Percentiles rank a stretch among this genome's conserved stretches.
These are phyloP conservation scores for Cetonia aurata DNA, from an alignment of 2,888 invertebrate species.

Conservation along the genomic window DNA sequence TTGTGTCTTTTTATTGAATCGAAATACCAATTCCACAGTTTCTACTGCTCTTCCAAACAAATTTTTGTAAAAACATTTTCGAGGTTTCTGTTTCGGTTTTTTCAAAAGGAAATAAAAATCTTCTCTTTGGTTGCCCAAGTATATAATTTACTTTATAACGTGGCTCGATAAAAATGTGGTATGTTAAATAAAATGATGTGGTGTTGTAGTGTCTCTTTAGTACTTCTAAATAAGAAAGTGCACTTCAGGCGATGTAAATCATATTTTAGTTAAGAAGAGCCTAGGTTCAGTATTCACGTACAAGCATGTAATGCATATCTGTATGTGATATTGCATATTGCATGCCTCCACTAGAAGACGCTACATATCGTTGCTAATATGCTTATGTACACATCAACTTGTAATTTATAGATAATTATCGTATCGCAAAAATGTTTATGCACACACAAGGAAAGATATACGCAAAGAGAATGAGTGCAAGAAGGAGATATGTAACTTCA, in stretches of 20 bases:
- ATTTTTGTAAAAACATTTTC: too few species aligned
- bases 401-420: conserved; percentile 27
- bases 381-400: conserved; percentile 20
- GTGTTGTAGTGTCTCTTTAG: too few species aligned
- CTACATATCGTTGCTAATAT: conserved; percentile 6
- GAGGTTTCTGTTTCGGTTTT: too few species aligned
- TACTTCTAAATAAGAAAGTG: neutral
- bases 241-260: neutral
- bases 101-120: too few species aligned
- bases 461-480: neutral
- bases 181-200: too few species aligned
- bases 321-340: neutral
- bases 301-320: neutral
- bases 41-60: too few species aligned
- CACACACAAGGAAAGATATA: neutral
- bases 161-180: too few species aligned
- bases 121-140: too few species aligned
- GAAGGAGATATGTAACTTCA: neutral
- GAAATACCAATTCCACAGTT: too few species aligned
- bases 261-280: neutral
- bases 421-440: conserved; percentile 14
- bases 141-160: too few species aligned
- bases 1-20: too few species aligned
- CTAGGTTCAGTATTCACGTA: too few species aligned
- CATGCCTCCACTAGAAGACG: conserved; percentile 7